Evolutionary conservation across 2,797 vertebrate genomes (phyloP).

Genomic region (Lophius americanus): DNA sequence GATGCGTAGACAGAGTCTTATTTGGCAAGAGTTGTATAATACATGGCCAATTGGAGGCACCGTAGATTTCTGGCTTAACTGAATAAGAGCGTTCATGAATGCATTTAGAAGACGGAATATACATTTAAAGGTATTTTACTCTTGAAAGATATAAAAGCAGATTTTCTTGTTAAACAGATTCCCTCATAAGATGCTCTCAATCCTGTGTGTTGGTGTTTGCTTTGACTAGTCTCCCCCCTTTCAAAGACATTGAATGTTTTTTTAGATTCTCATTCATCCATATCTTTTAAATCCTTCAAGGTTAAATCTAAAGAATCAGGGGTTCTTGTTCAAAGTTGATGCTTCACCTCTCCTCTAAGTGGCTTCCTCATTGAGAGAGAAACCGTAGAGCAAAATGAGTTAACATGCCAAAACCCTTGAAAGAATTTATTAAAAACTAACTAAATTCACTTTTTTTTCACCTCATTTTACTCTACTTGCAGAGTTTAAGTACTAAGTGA

Average conservation of each 20-base stretch:
- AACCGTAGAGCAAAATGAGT: neutral
- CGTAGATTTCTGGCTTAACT: constrained; percentile 1
- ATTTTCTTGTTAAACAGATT: too few relatives aligned
- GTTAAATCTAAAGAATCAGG: too few relatives aligned
- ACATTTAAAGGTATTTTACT: neutral
- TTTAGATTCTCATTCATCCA: too few relatives aligned
- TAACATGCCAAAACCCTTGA: constrained; percentile 36
- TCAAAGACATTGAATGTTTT: neutral
- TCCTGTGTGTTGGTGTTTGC: neutral
- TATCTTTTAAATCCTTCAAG: too few relatives aligned
- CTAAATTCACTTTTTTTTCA: neutral
- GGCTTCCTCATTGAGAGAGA: too few relatives aligned
- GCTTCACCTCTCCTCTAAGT: too few relatives aligned
- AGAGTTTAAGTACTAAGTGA: too few relatives aligned
- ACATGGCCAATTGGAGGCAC: constrained; percentile 29
- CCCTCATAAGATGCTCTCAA: fast-evolving
- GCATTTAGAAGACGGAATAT: constrained; percentile 1
- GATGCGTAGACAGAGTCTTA: neutral
- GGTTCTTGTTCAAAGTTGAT: too few relatives aligned
- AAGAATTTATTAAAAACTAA: neutral
- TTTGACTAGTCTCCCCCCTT: neutral
- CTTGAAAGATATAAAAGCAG: neutral
- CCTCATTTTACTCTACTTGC: too few relatives aligned
- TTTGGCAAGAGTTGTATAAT: neutral
- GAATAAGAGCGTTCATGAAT: neutral